Percentiles rank a stretch among this genome's conserved stretches.
These are phyloP conservation scores for Thalassophryne amazonica DNA, from an alignment of 2,797 vertebrate genomes.

Conservation along the genomic window DNA sequence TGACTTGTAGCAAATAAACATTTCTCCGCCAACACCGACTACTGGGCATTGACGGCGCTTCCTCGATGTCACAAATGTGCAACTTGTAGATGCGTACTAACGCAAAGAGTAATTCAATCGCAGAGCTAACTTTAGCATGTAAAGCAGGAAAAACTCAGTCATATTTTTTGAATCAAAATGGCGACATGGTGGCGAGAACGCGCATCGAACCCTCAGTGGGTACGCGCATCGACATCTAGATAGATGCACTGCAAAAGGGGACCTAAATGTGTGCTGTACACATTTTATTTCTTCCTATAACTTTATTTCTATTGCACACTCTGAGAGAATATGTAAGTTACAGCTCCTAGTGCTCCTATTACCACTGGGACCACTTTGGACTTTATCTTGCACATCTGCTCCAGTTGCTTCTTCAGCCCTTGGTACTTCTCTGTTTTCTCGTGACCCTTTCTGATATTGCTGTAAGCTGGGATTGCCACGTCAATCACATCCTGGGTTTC, in stretches of 20 bases:
- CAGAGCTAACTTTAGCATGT: constrained; percentile 65
- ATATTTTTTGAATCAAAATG: constrained; percentile 86
- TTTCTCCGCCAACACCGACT: neutral
- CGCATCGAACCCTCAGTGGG: constrained; percentile 41
- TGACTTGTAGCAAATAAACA: constrained; percentile 27
- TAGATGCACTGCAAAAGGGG: neutral
- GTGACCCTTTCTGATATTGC: too few relatives aligned
- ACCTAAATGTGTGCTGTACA: too few relatives aligned
- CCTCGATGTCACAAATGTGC: neutral
- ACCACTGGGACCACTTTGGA: too few relatives aligned
- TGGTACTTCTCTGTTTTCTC: too few relatives aligned
- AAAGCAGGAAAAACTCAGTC: constrained; percentile 78
- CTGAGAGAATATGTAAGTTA: too few relatives aligned
- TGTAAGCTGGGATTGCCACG: too few relatives aligned
- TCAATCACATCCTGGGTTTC: too few relatives aligned
- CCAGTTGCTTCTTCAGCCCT: too few relatives aligned
- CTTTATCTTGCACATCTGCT: too few relatives aligned
- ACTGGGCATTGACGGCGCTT: neutral
- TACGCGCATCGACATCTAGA: constrained; percentile 45
- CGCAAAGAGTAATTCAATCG: constrained; percentile 39
- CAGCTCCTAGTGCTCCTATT: too few relatives aligned
- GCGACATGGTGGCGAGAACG: constrained; percentile 74
- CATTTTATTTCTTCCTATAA: too few relatives aligned
- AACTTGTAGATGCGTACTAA: constrained; percentile 29
- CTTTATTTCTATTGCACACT: too few relatives aligned